Base-by-base conservation (phyloP, 2,888 invertebrate species). In the Drosophila atripex region DNA sequence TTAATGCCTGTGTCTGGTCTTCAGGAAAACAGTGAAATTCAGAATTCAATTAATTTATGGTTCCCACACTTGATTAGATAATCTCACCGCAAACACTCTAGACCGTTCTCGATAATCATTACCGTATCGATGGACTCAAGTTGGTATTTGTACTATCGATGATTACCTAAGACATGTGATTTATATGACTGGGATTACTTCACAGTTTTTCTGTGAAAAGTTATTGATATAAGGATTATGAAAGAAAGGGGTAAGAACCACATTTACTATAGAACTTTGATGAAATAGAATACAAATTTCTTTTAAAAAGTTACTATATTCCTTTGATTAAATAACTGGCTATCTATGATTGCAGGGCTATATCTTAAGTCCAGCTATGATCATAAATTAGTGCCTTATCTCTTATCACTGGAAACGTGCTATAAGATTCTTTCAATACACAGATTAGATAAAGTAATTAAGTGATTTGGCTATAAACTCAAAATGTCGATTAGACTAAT, bases 111-210 rank as follows among this genome's bases (percentile, higher is more conserved):
- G 43, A 52, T 54, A 57, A 53, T 41, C 46, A 57, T 45, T 7
- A 65, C 52, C 64, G 60, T 71, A 75, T 79, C 77, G 63, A 73
- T 68, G 49, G 53, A 7, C 21, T 50, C 32, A 46, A 69, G 61
- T 61, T 72, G 25, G 49, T 25, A 57, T 74, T 64, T 55, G 71
- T 65, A 63, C 53, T 32, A 38, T 45, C 61, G 9, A 43, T 60
- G 58, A 50, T 58, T 58, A 77, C 60, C 65, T 69, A 49, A 45
- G 52, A 58, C 75, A 75, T 66, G 76, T 78, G 76, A 80, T 70
- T 73, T 63, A 39, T 25, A 52, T 65, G 72, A 54, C 25, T 14
- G 38, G 18, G 18, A 23, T 32, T 65, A 16, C 11, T 43, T 41
- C 18, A 9, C 38, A 21, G 18, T 45, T 68, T 51, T 7, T 45